Percentiles rank a stretch among this genome's conserved stretches.
Conservation (phyloP, 53 echinoderm and acorn worm genomes). For the Paelopatides confundens region DNA sequence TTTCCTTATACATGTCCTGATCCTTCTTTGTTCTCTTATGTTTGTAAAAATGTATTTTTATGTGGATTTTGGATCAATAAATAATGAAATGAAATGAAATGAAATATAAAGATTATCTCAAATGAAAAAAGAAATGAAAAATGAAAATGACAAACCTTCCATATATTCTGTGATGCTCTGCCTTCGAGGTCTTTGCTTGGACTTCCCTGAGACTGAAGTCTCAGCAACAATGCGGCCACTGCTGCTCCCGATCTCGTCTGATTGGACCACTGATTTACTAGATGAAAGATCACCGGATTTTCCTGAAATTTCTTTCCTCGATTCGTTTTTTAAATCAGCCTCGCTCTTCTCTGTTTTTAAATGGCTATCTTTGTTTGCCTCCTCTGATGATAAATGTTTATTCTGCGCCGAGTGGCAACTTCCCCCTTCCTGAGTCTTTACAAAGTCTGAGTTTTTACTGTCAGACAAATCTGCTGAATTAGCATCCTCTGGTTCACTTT, state of each 20-base stretch:
- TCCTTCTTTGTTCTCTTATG: background rate
- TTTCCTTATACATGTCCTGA: background rate
- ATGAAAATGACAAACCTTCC: conserved; percentile 15
- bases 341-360: background rate
- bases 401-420: too few species aligned
- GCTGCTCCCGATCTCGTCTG: background rate
- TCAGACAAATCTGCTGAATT: too few species aligned
- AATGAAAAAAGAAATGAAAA: conserved; percentile 2
- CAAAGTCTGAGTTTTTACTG: too few species aligned
- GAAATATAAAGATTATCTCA: too few species aligned
- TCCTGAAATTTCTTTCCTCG: background rate
- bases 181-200: conserved; percentile 5
- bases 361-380: too few species aligned
- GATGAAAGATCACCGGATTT: background rate
- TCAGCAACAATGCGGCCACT: background rate
- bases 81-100: too few species aligned
- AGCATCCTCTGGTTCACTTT: too few species aligned
- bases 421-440: too few species aligned
- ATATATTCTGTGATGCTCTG: conserved; percentile 35
- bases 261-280: background rate
- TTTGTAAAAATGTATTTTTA: too few species aligned
- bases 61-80: too few species aligned
- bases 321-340: background rate
- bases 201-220: background rate
- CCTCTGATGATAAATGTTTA: too few species aligned